Evolutionary conservation across 2,797 vertebrate species (phyloP).

Genomic region (Helarctos malayanus): DNA sequence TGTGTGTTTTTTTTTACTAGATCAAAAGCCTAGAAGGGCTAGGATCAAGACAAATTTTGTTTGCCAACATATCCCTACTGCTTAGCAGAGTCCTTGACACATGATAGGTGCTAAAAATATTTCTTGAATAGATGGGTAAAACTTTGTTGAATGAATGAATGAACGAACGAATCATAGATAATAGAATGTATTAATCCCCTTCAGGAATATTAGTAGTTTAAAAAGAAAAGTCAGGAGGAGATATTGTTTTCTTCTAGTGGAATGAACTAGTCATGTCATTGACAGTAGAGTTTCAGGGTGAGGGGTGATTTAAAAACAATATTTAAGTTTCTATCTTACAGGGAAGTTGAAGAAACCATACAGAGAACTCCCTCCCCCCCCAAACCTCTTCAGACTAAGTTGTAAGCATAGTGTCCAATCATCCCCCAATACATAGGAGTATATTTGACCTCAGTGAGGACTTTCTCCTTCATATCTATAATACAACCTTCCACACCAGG

Average conservation of each 20-base stretch:
- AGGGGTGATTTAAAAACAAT: neutral
- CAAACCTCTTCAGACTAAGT: neutral
- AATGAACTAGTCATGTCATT: neutral
- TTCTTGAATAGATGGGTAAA: neutral
- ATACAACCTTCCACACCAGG: neutral
- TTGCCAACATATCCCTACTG: neutral
- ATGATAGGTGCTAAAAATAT: neutral
- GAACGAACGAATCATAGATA: neutral
- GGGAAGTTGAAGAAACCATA: neutral
- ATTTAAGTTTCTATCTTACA: conserved; percentile 16
- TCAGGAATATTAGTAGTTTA: neutral
- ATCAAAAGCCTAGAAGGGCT: neutral
- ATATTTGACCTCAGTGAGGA: neutral
- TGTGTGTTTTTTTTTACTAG: neutral
- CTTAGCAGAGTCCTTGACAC: neutral
- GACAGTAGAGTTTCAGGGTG: neutral
- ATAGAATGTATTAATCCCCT: neutral
- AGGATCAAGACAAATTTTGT: neutral
- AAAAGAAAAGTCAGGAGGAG: neutral
- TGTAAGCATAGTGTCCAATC: neutral
- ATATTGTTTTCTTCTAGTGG: neutral
- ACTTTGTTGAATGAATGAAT: conserved; percentile 25
- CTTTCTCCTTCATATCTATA: neutral
- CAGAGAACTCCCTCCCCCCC: neutral
- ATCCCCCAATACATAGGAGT: neutral